Evolutionary conservation across 1,140 invertebrate species (phyloP).

Genomic region (Drosophila ogumai): DNA sequence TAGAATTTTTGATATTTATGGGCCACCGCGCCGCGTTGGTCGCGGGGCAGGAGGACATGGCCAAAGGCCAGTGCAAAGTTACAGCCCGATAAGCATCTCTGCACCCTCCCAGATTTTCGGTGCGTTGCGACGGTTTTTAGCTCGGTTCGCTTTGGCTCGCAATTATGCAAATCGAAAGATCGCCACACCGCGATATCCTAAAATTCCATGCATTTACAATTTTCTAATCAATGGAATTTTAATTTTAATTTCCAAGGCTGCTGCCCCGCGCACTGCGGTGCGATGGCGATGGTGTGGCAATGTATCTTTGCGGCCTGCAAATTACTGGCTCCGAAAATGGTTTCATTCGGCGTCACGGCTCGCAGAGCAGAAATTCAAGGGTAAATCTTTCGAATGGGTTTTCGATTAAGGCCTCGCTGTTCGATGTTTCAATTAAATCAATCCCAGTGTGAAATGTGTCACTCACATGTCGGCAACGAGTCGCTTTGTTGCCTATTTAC

Average conservation of each 20-base stretch:
- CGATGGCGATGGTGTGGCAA: neutral
- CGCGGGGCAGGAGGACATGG: conserved; percentile 1
- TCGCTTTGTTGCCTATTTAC: conserved; percentile 54
- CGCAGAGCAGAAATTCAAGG: neutral
- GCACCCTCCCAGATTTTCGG: conserved; percentile 45
- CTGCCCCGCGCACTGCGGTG: neutral
- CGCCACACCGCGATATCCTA: conserved; percentile 66
- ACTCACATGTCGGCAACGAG: conserved; percentile 33
- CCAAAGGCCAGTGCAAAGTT: conserved; percentile 50
- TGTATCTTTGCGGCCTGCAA: conserved; percentile 25
- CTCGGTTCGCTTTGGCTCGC: conserved; percentile 38
- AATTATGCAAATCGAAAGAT: conserved; percentile 84
- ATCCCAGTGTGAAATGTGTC: conserved; percentile 54
- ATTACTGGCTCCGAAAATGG: conserved; percentile 17
- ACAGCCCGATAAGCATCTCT: conserved; percentile 60
- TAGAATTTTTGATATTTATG: conserved; percentile 71
- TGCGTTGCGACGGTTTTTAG: conserved; percentile 60
- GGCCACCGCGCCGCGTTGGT: conserved; percentile 14
- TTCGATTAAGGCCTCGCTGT: conserved; percentile 25
- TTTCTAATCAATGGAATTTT: conserved; percentile 85
- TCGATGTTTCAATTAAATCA: conserved; percentile 62
- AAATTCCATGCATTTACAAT: conserved; percentile 85
- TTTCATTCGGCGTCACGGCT: neutral
- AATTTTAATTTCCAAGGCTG: conserved; percentile 70
- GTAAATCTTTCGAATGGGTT: conserved; percentile 7